phyloP scores from a whole-genome alignment of 2,113 vertebrate species.

The Arvicanthis niloticus region DNA sequence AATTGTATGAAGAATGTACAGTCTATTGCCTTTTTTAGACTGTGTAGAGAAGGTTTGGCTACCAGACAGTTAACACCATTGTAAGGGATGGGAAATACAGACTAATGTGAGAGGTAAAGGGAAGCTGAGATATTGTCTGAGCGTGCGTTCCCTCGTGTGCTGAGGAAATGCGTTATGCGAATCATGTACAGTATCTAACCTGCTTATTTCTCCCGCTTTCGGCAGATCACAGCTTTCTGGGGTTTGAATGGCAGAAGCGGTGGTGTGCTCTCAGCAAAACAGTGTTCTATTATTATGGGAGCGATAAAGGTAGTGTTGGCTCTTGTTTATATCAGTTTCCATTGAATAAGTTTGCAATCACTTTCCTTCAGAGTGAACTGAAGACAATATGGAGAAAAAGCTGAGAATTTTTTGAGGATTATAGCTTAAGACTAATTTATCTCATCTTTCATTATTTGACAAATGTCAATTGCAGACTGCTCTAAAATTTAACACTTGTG shows the following conservation, averaged over 20 bases:
- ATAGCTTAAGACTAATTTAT: constrained; percentile 16
- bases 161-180: background rate
- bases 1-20: background rate
- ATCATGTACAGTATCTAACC: constrained; percentile 9
- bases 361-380: background rate
- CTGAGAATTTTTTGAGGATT: constrained; percentile 44
- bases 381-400: background rate
- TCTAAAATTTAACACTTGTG: constrained; percentile 34
- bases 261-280: constrained; percentile 96
- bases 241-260: constrained; percentile 98
- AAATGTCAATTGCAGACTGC: constrained; percentile 35
- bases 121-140: background rate
- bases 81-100: background rate
- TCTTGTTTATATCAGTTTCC: background rate
- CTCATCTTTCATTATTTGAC: constrained; percentile 55
- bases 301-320: constrained; percentile 93
- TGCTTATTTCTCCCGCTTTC: constrained; percentile 55
- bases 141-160: background rate
- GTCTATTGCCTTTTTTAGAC: background rate
- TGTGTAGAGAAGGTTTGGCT: background rate
- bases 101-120: background rate
- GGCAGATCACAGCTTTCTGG: constrained; percentile 97
- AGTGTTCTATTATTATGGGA: constrained; percentile 97
- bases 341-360: background rate
- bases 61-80: background rate